These are phyloP conservation scores for Rousettus madagascariensis DNA, from an alignment of 2,797 vertebrate genomes.

Conservation along the genomic window DNA sequence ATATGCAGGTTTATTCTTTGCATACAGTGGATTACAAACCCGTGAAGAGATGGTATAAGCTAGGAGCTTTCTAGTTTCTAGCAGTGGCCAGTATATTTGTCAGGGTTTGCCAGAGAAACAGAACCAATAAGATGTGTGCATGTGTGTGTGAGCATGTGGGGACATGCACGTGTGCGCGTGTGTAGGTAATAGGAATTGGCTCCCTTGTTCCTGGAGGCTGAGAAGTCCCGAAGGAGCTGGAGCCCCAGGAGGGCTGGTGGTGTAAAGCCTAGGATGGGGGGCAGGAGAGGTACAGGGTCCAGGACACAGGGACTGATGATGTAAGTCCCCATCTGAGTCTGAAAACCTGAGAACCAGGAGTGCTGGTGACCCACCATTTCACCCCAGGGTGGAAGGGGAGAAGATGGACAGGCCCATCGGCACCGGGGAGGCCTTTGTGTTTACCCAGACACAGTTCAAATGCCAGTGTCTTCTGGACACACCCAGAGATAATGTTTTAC, in stretches of 20 bases:
- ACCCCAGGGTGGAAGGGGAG: background rate
- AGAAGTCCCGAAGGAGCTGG: background rate
- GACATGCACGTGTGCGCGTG: no score
- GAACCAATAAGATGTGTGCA: background rate
- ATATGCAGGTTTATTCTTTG: background rate
- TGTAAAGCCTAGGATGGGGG: background rate
- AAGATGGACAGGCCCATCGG: background rate
- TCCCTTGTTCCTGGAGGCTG: background rate
- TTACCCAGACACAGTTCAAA: background rate
- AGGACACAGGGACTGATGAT: background rate
- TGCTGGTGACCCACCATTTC: no score
- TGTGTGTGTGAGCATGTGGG: no score
- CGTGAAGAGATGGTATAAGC: background rate
- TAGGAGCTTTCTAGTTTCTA: background rate
- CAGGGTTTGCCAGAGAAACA: background rate
- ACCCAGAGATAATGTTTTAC: background rate
- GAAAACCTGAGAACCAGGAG: background rate
- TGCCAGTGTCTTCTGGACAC: background rate
- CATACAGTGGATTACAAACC: background rate
- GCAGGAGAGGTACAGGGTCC: accelerated
- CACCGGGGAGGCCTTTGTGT: background rate
- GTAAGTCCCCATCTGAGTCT: background rate
- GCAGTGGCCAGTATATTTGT: background rate
- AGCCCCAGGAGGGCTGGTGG: background rate
- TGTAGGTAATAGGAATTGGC: background rate